Evolutionary conservation across 2,113 vertebrate genomes (phyloP), one percentile per base, ranked within the genome.

Genomic region (Ameiurus melas): DNA sequence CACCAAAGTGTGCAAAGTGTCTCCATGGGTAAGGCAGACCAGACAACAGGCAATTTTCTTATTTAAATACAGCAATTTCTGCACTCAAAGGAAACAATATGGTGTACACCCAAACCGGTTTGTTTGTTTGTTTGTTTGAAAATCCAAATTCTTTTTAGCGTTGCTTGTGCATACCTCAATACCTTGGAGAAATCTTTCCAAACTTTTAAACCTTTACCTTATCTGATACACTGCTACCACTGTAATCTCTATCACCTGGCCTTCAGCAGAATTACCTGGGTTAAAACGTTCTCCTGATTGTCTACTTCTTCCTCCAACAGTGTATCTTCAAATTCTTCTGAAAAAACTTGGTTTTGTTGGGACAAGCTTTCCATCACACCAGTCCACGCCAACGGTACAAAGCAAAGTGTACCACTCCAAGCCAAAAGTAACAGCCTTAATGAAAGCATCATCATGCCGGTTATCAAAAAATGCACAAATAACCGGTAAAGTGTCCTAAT

Each of bases 261-360:
- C 55, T 84, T 66, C 47, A 70, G 30, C 36, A 80, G 66, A 39
- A 22, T 82, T 89, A 97, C 97, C 97, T 98, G 97, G 39, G 96
- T 97, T 27, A 98, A 92, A 78, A 97, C 91, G 90, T 97, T 97
- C 93, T 97, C 97, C 85, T 97, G 96, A 92, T 97, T 97, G 92
- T 97, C 96, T 79, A 94, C 91, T 88, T 97, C 96, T 1, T 97
- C 96, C 84, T 97, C 95, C 93, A 97, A 93, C 36, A 93, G 90
- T 80, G 64, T 66, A 33, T 87, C 85, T 77, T 36, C 58, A 73
- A 60, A 62, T n/a, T 85, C 85, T 19, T 83, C 80, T 39, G 86
- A 47, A 68, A 80, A 57, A 55, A 83, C 77, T 19, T 86, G 70
- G n/a, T 86, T 87, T 33, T 88, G 66, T 36, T 57, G 53, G 27